phyloP scores from a whole-genome alignment of 2,113 vertebrate genomes.

The Dasyurus viverrinus region DNA sequence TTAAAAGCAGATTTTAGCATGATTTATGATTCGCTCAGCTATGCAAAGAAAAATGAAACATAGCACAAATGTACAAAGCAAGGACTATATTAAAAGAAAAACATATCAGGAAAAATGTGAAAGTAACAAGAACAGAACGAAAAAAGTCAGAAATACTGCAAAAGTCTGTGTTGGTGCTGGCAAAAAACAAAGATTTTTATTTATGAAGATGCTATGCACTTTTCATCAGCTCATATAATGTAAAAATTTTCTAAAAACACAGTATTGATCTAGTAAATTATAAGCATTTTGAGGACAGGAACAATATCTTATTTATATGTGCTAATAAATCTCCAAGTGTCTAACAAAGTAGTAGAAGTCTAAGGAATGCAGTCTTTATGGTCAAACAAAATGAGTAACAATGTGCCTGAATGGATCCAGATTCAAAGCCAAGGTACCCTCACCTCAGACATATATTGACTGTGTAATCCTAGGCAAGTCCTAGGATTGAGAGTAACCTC shows the following conservation, averaged over 20 bases:
- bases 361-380: background rate
- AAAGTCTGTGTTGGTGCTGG: background rate
- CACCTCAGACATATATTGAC: too few species aligned
- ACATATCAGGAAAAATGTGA: background rate
- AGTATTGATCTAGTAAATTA: background rate
- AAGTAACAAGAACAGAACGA: background rate
- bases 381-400: background rate
- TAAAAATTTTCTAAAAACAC: background rate
- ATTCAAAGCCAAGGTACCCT: too few species aligned
- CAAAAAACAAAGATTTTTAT: background rate
- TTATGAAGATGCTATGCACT: background rate
- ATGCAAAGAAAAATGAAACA: background rate
- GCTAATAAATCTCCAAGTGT: background rate
- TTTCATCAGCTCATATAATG: background rate
- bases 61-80: background rate
- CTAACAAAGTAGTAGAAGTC: background rate
- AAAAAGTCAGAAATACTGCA: background rate
- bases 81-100: background rate
- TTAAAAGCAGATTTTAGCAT: background rate
- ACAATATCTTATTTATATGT: background rate
- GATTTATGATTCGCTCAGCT: background rate
- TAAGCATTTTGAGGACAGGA: background rate
- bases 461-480: too few species aligned
- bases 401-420: too few species aligned
- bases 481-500: too few species aligned